Percentiles rank a stretch among this genome's conserved stretches.
phyloP scores from a whole-genome alignment of 2,113 vertebrate species.

The Pica pica region DNA sequence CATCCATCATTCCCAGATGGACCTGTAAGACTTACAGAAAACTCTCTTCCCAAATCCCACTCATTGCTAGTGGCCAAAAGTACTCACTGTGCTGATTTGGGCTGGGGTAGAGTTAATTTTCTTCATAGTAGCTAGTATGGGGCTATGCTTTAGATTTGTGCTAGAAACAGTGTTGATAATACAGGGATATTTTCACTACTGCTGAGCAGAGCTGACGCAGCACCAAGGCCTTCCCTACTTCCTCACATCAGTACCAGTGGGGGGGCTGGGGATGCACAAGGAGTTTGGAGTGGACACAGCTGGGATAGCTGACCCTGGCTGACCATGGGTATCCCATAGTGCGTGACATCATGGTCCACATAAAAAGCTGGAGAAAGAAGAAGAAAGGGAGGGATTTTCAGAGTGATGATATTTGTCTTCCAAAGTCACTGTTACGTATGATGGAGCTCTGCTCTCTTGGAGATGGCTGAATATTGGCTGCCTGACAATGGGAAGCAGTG shows the following conservation, averaged over 20 bases:
- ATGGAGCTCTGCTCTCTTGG: not conserved
- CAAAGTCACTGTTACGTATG: accelerated
- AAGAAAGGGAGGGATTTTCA: not conserved
- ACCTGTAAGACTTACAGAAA: not conserved
- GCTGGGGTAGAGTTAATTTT: not conserved
- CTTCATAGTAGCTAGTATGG: not conserved
- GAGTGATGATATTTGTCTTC: not conserved
- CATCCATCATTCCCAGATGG: slow-evolving; percentile 34
- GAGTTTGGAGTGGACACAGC: not conserved
- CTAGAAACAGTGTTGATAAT: not conserved
- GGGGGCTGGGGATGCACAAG: not conserved
- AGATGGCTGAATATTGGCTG: not conserved
- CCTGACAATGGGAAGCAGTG: not conserved
- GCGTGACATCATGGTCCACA: not conserved
- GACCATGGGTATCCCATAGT: not conserved
- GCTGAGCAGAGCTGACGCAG: not conserved
- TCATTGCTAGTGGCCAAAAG: not conserved
- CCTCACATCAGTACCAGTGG: not conserved
- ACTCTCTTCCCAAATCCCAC: not conserved
- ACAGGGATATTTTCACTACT: not conserved
- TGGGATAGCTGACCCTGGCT: not conserved
- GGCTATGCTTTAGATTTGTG: not conserved
- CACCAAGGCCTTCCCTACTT: not conserved
- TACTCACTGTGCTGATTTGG: not conserved
- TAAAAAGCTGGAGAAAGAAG: not conserved